Base-by-base conservation (phyloP, 2,888 invertebrate species). In the Aphelenchoides bicaudatus region DNA sequence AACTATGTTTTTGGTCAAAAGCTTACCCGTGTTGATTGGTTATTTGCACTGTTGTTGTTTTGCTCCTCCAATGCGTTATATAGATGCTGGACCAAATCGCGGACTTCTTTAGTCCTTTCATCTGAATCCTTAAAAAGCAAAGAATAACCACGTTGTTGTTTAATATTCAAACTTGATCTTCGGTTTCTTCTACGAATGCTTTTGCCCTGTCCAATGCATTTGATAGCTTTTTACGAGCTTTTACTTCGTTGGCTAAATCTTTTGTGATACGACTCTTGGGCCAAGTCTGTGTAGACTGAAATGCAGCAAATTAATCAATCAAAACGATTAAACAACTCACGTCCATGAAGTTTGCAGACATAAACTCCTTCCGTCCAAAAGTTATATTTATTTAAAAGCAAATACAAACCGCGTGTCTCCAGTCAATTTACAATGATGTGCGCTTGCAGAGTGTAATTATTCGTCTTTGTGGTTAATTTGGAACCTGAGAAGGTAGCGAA, bases 281-380 rank as follows among this genome's bases (percentile, higher is more conserved):
- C 52, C 52, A 51, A 19, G 52, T 51, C 3, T 51, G 52, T 6
- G 52, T 51, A n/a, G n/a, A n/a, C n/a, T n/a, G n/a, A n/a, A n/a
- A n/a, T n/a, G n/a, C n/a, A n/a, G n/a, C n/a, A n/a, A n/a, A n/a
- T n/a, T n/a, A n/a, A n/a, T n/a, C n/a, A n/a, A n/a, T n/a, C n/a
- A n/a, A n/a, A n/a, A n/a, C n/a, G n/a, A n/a, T n/a, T n/a, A n/a
- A n/a, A n/a, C n/a, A n/a, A n/a, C n/a, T n/a, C n/a, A n/a, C n/a
- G n/a, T n/a, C n/a, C n/a, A n/a, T n/a, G n/a, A n/a, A n/a, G n/a
- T n/a, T n/a, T n/a, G n/a, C n/a, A n/a, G n/a, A n/a, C n/a, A n/a
- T n/a, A n/a, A n/a, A n/a, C n/a, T n/a, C n/a, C n/a, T n/a, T n/a
- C n/a, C n/a, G n/a, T n/a, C n/a, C n/a, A n/a, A n/a, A n/a, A n/a